These are phyloP conservation scores for Aleiodes sp. DNA, from an alignment of 1,140 invertebrate species.

Conservation along the genomic window DNA sequence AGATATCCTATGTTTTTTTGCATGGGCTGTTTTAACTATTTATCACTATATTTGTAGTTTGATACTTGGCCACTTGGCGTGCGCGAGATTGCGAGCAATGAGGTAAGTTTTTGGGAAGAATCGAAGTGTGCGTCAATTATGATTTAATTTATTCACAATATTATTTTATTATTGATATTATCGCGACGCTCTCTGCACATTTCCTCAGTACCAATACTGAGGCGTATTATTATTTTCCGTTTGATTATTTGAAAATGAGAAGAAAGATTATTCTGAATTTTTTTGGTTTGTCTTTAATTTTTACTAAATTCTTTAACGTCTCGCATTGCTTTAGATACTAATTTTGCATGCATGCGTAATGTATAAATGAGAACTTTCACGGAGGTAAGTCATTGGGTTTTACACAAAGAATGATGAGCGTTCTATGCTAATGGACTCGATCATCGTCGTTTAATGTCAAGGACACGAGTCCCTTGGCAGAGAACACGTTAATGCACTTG, in stretches of 20 bases:
- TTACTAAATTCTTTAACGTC: too few species aligned
- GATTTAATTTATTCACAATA: not conserved
- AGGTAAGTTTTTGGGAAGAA: conserved; percentile 58
- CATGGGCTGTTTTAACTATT: conserved; percentile 58
- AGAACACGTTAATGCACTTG: not conserved
- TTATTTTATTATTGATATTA: not conserved
- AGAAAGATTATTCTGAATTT: too few species aligned
- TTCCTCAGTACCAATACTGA: not conserved
- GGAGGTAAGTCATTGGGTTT: conserved; percentile 10
- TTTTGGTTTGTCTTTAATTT: too few species aligned
- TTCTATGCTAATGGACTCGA: conserved; percentile 26
- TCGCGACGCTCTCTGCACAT: conserved; percentile 5
- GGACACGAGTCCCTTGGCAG: conserved; percentile 8
- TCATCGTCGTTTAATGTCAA: conserved; percentile 22
- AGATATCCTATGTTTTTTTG: conserved; percentile 54
- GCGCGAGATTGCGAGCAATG: conserved; percentile 51
- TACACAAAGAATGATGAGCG: conserved; percentile 17
- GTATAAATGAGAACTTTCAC: conserved; percentile 16
- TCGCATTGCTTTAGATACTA: conserved; percentile 14
- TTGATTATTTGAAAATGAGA: not conserved
- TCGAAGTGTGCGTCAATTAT: conserved; percentile 22
- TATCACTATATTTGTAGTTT: conserved; percentile 58
- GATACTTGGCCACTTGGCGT: conserved; percentile 52
- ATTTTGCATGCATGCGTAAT: conserved; percentile 21
- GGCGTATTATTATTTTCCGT: not conserved